A percentile compares a stretch with the other conserved stretches of the same genome.
These are phyloP conservation scores for Apaloderma vittatum DNA, from an alignment of 2,113 vertebrate genomes.

Conservation along the genomic window DNA sequence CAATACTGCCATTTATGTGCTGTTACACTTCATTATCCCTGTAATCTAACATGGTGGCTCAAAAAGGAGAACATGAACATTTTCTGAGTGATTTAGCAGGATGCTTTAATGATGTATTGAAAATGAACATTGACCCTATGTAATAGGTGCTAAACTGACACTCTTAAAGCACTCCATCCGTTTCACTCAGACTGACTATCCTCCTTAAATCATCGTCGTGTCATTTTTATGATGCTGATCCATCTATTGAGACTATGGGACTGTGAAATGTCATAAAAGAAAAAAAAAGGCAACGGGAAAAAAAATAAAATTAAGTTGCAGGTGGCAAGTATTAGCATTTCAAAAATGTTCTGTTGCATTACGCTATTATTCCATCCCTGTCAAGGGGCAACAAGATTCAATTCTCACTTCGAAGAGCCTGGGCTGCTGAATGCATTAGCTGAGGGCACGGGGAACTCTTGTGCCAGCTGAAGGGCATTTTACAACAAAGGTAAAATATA, in stretches of 20 bases:
- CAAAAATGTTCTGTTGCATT: conserved; percentile 62
- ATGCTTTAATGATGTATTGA: conserved; percentile 79
- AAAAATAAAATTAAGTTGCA: conserved; percentile 81
- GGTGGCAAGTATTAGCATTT: conserved; percentile 78
- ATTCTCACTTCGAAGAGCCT: conserved; percentile 30
- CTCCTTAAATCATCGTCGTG: conserved; percentile 77
- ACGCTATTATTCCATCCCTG: conserved; percentile 58
- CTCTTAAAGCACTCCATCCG: conserved; percentile 76
- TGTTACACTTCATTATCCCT: conserved; percentile 76
- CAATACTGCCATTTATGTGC: conserved; percentile 64
- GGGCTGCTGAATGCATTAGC: neutral
- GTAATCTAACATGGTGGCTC: conserved; percentile 65
- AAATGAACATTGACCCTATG: conserved; percentile 81
- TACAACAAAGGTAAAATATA: conserved; percentile 1
- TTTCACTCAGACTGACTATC: conserved; percentile 70
- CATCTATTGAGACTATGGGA: conserved; percentile 72
- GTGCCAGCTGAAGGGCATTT: conserved; percentile 47
- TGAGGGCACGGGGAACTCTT: neutral
- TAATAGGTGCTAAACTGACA: conserved; percentile 80
- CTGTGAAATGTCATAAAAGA: conserved; percentile 82
- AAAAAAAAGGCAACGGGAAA: conserved; percentile 73
- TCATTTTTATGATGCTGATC: conserved; percentile 77
- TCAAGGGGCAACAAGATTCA: conserved; percentile 66
- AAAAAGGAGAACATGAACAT: conserved; percentile 49
- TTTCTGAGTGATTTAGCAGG: conserved; percentile 78